Evolutionary conservation across 2,113 vertebrate genomes (phyloP), one percentile per base, ranked within the genome.

Genomic region (Phylloscopus trochiloides): DNA sequence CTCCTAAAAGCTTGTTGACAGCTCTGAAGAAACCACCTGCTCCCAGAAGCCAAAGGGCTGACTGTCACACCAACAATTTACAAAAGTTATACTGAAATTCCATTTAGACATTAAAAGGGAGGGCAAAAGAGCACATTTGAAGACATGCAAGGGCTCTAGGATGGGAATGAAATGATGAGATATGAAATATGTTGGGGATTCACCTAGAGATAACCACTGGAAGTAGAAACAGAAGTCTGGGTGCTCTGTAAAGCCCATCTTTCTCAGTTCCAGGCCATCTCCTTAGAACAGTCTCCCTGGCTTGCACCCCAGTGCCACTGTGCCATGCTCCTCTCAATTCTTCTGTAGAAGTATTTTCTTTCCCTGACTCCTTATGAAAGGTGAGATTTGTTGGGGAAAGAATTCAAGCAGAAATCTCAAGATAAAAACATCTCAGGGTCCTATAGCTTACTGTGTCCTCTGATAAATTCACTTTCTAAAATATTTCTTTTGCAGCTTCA

Each of bases 301-400:
- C 38, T 72, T 7, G 3, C 1, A 6, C 20, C 7, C 28, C 28
- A 18, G 9, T 58, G 47, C 26, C 20, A 32, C 28, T 0, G 0
- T 28, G 32, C 29, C 5, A 0, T 47, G 20, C 8, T 88, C 29
- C 26, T 57, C 51, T 91, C 3, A 0, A 17, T 75, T 68, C 45
- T 28, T 51, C 54, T 70, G 63, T 17, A 91, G 31, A 85, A 62
- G 15, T 14, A 43, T 88, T 88, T 94, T 85, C 42, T 45, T 76
- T 19, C 32, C 0, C 0, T 62, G 21, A 52, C 14, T 25, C 82
- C 34, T 75, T 16, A 5, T 47, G 61, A 90, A 78, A 80, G n/a
- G 76, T 80, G 89, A 91, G 32, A 83, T 90, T 82, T 92, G 42
- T 72, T 38, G 32, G 40, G 32, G 51, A 70, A 83, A 58, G 42